A percentile compares a stretch with the other conserved stretches of the same genome.
These are phyloP conservation scores for Cyanoramphus novaezelandiae DNA, from an alignment of 2,113 vertebrate species.

Conservation along the genomic window DNA sequence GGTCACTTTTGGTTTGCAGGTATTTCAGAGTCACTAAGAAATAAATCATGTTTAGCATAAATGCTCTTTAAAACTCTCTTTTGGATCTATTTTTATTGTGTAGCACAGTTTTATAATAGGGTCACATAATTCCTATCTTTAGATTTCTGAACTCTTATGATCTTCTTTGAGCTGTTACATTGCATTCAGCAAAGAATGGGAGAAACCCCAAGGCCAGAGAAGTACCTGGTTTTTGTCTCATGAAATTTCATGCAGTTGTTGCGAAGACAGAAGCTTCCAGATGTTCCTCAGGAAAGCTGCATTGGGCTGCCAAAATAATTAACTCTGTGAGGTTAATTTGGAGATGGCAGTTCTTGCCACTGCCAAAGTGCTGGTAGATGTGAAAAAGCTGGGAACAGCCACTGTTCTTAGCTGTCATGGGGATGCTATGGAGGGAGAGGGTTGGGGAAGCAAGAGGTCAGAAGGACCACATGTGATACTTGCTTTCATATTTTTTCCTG, in stretches of 20 bases:
- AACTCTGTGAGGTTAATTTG: not conserved
- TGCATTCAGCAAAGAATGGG: not conserved
- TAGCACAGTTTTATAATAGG: slow-evolving; percentile 30
- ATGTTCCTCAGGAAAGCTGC: not conserved
- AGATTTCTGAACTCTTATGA: slow-evolving; percentile 25
- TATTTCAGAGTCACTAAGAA: not conserved
- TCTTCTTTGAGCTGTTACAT: not conserved
- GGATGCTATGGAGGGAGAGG: not conserved
- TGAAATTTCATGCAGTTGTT: not conserved
- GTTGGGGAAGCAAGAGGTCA: not conserved
- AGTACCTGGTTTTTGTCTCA: not conserved
- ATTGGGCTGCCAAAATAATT: not conserved
- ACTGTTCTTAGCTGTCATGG: not conserved
- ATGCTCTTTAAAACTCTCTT: not conserved
- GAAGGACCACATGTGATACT: not conserved
- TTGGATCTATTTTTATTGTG: slow-evolving; percentile 29
- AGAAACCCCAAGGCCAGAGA: slow-evolving; percentile 23
- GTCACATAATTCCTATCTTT: slow-evolving; percentile 34
- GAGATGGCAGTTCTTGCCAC: not conserved
- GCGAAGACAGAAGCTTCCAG: not conserved
- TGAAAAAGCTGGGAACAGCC: not conserved
- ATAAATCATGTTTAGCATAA: not conserved
- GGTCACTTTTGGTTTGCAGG: slow-evolving; percentile 24
- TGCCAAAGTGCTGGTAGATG: not conserved
- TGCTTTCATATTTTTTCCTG: not conserved